A percentile compares a stretch with the other conserved stretches of the same genome.
phyloP scores from a whole-genome alignment of 92 coral and sea anemone genomes.

The Zoanthus solanderi region DNA sequence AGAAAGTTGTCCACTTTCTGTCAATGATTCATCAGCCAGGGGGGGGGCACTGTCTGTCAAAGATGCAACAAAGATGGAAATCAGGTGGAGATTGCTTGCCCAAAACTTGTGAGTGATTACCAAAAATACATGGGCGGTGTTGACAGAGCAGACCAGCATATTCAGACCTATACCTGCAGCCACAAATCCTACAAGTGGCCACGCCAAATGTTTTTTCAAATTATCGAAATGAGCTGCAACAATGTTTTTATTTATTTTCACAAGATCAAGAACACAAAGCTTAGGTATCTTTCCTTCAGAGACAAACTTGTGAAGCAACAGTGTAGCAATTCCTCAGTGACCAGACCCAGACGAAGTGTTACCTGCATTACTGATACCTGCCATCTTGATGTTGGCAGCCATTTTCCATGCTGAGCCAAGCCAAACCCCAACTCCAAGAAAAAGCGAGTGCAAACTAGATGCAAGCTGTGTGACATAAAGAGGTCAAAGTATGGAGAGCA shows the following conservation, averaged over 20 bases:
- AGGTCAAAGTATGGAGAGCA: slow-evolving; percentile 4
- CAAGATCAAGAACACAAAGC: not conserved
- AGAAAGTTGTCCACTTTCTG: slow-evolving; percentile 4
- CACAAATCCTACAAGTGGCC: slow-evolving; percentile 22
- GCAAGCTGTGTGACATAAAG: slow-evolving; percentile 19
- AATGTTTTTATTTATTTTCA: not conserved
- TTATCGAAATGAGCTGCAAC: slow-evolving; percentile 5
- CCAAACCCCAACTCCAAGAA: slow-evolving; percentile 11
- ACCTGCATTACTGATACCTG: not conserved
- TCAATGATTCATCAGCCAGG: slow-evolving; percentile 39
- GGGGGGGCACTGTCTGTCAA: not conserved
- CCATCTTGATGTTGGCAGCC: slow-evolving; percentile 11
- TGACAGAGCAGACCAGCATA: slow-evolving; percentile 31
- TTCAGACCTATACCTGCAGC: slow-evolving; percentile 22
- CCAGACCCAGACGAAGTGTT: slow-evolving; percentile 3
- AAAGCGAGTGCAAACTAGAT: slow-evolving; percentile 1
- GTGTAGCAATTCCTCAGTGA: not conserved
- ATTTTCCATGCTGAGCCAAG: not conserved
- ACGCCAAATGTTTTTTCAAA: not conserved
- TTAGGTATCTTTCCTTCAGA: not conserved
- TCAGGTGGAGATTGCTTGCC: not conserved
- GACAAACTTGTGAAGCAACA: slow-evolving; percentile 18
- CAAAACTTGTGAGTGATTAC: slow-evolving; percentile 35
- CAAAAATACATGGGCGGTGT: slow-evolving; percentile 16
- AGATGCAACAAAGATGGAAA: slow-evolving; percentile 10